These are phyloP conservation scores for Anguilla rostrata DNA, from an alignment of 2,113 vertebrate genomes.

Conservation along the genomic window DNA sequence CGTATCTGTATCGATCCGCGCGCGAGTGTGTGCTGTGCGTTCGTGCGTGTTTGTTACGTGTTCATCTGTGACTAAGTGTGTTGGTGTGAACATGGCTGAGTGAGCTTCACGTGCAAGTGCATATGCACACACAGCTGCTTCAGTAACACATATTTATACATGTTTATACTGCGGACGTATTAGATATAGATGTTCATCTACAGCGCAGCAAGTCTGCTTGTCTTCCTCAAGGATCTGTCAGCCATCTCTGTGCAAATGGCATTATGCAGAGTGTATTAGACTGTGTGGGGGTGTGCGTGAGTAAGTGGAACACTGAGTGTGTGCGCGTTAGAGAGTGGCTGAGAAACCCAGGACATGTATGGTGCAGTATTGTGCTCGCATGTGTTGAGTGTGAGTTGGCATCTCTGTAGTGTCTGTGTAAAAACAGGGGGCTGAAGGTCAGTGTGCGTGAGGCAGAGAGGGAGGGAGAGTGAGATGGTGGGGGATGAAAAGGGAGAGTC, in stretches of 20 bases:
- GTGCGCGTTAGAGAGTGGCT: background rate
- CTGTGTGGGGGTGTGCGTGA: background rate
- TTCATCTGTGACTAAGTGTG: background rate
- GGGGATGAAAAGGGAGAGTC: background rate
- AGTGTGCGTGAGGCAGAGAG: background rate
- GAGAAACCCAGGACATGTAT: background rate
- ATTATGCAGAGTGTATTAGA: background rate
- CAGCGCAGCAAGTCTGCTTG: background rate
- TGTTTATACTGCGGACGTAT: no score
- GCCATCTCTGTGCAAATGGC: background rate
- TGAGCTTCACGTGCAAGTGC: background rate
- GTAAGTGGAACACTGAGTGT: background rate
- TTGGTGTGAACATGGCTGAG: background rate
- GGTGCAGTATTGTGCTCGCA: background rate
- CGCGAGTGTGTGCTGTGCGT: background rate
- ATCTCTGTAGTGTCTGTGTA: background rate
- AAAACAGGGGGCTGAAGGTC: constrained; percentile 14
- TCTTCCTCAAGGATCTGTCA: no score
- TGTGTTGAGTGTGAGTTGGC: background rate
- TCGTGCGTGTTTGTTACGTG: no score
- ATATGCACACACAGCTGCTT: background rate
- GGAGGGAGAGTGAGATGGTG: background rate
- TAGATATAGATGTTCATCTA: background rate
- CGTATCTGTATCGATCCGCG: background rate
- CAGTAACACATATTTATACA: background rate